These are phyloP conservation scores for Drosophila melanosoma DNA, from an alignment of 2,888 invertebrate species.

Conservation along the genomic window DNA sequence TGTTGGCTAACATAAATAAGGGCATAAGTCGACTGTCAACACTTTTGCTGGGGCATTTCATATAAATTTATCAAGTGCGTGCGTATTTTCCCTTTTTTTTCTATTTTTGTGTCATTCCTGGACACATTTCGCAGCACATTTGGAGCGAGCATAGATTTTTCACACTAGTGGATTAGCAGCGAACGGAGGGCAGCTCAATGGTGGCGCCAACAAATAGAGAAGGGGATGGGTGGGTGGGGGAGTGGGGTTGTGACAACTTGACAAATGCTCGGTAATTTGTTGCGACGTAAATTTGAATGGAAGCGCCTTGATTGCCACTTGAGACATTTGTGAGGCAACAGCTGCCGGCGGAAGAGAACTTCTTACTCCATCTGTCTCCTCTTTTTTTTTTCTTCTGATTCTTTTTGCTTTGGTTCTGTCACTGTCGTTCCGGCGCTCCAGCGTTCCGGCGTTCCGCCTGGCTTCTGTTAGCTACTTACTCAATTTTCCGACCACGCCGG, in stretches of 20 bases:
- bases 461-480: constrained; percentile 57
- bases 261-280: constrained; percentile 84
- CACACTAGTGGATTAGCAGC: constrained; percentile 68
- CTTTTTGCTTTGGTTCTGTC: constrained; percentile 5
- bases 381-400: background rate
- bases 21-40: constrained; percentile 71
- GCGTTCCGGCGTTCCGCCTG: constrained; percentile 23
- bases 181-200: constrained; percentile 2
- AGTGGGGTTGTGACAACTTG: constrained; percentile 69
- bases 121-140: constrained; percentile 75
- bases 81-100: constrained; percentile 14
- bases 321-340: constrained; percentile 82
- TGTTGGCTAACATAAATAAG: constrained; percentile 42
- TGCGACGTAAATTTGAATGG: constrained; percentile 83
- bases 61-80: constrained; percentile 62
- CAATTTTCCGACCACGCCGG: constrained; percentile 75
- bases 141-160: constrained; percentile 75
- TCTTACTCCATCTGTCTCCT: constrained; percentile 21
- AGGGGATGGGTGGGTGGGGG: background rate
- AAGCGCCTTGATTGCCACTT: constrained; percentile 84
- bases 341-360: constrained; percentile 72
- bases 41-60: constrained; percentile 48
- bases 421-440: constrained; percentile 18
- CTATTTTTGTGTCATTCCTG: constrained; percentile 22
- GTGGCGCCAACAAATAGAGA: background rate